Evolutionary conservation across 2,888 invertebrate genomes (phyloP), one percentile per base, ranked within the genome.

Genomic region (Netelia melanura): DNA sequence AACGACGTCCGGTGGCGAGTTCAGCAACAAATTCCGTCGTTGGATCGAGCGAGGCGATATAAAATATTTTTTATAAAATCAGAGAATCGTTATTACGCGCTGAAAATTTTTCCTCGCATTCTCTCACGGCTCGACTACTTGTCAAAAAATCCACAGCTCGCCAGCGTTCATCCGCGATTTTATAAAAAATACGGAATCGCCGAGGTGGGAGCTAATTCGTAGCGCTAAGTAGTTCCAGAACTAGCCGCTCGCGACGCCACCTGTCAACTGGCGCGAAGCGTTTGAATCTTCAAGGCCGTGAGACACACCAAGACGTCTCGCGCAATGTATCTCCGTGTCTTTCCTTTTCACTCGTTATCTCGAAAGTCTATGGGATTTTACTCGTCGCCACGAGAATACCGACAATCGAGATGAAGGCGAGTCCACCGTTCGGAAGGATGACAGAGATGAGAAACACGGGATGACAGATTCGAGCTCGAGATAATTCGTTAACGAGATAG

Each of bases 401-500:
- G 11, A 62, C 54, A 83, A 14, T 48, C 48, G 38, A 77, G 30
- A 52, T 64, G 64, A 56, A 82, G 56, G 64, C 10, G 52, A 38
- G 67, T 62, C 38, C 61, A 61, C n/a, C 21, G 48, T 43, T 25
- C 21, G 70, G 23, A 62, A 61, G 52, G 11, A 43, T 58, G 58
- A 25, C 5, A 61, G 56, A 58, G 68, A 75, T 58, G 74, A 80
- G 72, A 71, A 80, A 74, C 61, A 62, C 81, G 56, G 54, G 74
- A 84, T 70, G 80, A 83, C 71, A 85, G 83, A 82, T 81, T 72
- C 64, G 62, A 83, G 71, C 81, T 84, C 43, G 68, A 79, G 81
- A 83, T 84, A 74, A 87, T 81, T 81, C 74, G 72, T 86, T 75
- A 85, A 83, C 83, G 86, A 84, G 86, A 87, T 86, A 81, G 86